Percentiles rank a stretch among this genome's conserved stretches.
Conservation (phyloP, 2,888 invertebrate genomes). For the Drosophila tripunctata region DNA sequence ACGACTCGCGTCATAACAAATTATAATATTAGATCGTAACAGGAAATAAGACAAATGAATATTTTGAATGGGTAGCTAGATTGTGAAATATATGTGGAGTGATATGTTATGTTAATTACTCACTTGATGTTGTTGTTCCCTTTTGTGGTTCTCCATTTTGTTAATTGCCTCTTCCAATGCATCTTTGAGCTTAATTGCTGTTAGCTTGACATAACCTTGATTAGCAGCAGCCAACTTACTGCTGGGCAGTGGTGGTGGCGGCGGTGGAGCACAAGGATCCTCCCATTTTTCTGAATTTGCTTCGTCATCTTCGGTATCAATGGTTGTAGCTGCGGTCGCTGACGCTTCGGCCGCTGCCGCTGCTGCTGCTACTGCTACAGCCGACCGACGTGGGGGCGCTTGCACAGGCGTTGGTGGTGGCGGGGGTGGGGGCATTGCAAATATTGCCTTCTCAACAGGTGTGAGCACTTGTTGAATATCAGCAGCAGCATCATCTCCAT, state of each 20-base stretch:
- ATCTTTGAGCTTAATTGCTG: slow-evolving; percentile 61
- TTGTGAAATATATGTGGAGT: background rate
- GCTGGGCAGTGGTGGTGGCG: slow-evolving; percentile 64
- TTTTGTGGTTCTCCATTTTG: slow-evolving; percentile 62
- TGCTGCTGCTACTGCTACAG: no score
- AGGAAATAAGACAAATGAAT: background rate
- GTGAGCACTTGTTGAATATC: slow-evolving; percentile 44
- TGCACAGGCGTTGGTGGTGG: slow-evolving; percentile 77
- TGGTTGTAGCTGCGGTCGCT: slow-evolving; percentile 12
- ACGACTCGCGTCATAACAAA: background rate
- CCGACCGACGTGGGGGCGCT: slow-evolving; percentile 26
- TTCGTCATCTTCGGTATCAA: slow-evolving; percentile 61
- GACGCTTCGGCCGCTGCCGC: no score
- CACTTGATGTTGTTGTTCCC: slow-evolving; percentile 27
- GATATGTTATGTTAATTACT: background rate
- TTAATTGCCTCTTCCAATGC: slow-evolving; percentile 68
- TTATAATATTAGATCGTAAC: background rate
- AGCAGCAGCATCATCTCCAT: slow-evolving; percentile 13
- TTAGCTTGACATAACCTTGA: slow-evolving; percentile 48
- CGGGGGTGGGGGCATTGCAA: slow-evolving; percentile 71
- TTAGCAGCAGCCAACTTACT: slow-evolving; percentile 14
- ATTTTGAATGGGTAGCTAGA: slow-evolving; percentile 4
- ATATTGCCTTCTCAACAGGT: slow-evolving; percentile 41
- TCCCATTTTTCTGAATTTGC: slow-evolving; percentile 65
- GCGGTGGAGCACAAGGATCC: slow-evolving; percentile 67